phyloP scores from a whole-genome alignment of 2,113 vertebrate species.

The Choloepus hoffmanni region DNA sequence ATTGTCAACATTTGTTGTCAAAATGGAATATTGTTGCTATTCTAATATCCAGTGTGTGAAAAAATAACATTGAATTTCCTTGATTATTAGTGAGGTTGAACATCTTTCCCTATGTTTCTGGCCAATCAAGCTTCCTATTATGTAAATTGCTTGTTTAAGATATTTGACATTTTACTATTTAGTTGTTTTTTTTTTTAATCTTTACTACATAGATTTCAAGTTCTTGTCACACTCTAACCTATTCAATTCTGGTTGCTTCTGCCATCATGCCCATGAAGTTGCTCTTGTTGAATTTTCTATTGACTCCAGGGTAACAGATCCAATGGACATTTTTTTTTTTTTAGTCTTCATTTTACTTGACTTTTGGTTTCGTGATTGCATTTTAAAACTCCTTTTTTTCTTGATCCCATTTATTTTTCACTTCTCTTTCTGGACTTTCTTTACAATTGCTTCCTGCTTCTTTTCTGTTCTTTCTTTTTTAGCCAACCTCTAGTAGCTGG shows the following conservation, averaged over 20 bases:
- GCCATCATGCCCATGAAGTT: neutral
- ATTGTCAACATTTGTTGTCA: neutral
- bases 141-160: neutral
- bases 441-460: neutral
- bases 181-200: neutral
- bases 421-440: neutral
- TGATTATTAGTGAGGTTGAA: neutral
- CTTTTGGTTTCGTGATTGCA: neutral
- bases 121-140: neutral
- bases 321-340: neutral
- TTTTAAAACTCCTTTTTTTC: neutral
- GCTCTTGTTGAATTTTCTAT: neutral
- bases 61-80: neutral
- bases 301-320: neutral
- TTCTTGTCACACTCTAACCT: neutral
- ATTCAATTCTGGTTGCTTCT: neutral
- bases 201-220: neutral
- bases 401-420: neutral
- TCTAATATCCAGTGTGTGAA: neutral
- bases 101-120: neutral
- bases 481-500: neutral
- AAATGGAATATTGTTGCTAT: neutral
- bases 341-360: neutral
- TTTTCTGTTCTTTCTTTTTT: neutral
- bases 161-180: slow-evolving; percentile 9